phyloP scores from a whole-genome alignment of 2,113 vertebrate species.

The Miniopterus natalensis region DNA sequence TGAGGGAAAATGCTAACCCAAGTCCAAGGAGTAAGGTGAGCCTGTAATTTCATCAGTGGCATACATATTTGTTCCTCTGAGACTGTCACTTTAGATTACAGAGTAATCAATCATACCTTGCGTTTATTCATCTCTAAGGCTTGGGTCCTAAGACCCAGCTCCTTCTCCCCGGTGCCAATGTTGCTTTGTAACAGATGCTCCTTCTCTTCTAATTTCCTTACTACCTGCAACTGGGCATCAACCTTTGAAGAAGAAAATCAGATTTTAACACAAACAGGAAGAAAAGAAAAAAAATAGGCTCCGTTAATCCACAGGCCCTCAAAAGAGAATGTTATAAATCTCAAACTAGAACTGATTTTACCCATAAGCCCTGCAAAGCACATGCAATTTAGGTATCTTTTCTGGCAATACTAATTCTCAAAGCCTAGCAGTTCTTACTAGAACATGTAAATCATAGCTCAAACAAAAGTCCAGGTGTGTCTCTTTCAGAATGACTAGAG shows the following conservation, averaged over 20 bases:
- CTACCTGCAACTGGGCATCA: constrained; percentile 97
- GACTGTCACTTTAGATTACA: neutral
- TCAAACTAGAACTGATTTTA: constrained; percentile 29
- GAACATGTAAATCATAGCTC: neutral
- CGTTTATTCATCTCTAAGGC: constrained; percentile 98
- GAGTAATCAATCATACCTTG: constrained; percentile 88
- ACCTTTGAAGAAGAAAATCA: constrained; percentile 88
- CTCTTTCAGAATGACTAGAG: constrained; percentile 35
- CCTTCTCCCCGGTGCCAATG: constrained; percentile 96
- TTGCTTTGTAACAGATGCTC: constrained; percentile 98
- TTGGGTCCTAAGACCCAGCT: constrained; percentile 94
- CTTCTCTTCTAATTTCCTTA: constrained; percentile 97
- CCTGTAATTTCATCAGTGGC: neutral
- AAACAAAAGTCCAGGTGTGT: neutral
- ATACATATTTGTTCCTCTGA: neutral
- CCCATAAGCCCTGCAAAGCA: constrained; percentile 15
- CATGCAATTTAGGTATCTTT: neutral
- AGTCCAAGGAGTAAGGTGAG: neutral
- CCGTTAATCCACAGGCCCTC: neutral
- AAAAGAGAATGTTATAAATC: neutral
- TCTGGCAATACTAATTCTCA: neutral
- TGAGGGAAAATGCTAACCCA: neutral
- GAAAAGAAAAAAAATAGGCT: neutral
- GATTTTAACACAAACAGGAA: constrained; percentile 18
- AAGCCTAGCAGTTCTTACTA: neutral